These are phyloP conservation scores for Contarinia nasturtii DNA, from an alignment of 1,140 invertebrate genomes.

Conservation along the genomic window DNA sequence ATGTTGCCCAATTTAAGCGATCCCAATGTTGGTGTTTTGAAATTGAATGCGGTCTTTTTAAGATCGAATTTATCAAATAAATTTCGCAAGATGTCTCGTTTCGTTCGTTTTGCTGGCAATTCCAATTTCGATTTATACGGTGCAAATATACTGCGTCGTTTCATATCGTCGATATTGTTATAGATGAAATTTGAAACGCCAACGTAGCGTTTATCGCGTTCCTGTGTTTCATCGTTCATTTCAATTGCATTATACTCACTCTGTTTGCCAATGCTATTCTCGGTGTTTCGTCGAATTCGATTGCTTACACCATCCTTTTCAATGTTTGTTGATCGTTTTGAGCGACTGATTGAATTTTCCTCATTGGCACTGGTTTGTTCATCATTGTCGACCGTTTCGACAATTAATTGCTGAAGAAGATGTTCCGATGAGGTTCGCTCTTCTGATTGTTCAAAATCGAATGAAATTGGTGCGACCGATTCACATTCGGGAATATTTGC, in stretches of 20 bases:
- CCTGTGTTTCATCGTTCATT: too few species aligned
- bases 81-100: neutral
- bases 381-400: neutral
- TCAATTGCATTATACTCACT: too few species aligned
- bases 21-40: neutral
- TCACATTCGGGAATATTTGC: constrained; percentile 17
- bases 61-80: neutral
- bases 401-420: neutral
- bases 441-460: neutral
- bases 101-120: neutral
- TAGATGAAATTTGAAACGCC: too few species aligned
- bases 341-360: too few species aligned
- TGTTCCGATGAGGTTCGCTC: neutral
- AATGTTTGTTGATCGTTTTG: too few species aligned
- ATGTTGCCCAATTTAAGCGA: neutral
- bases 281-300: too few species aligned
- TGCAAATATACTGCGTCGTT: too few species aligned
- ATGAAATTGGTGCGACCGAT: neutral
- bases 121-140: neutral
- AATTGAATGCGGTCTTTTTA: neutral
- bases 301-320: too few species aligned
- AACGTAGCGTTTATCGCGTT: too few species aligned
- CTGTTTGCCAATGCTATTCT: too few species aligned
- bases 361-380: too few species aligned
- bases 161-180: too few species aligned